phyloP scores from a whole-genome alignment of 2,797 vertebrate species.

The Mallotus villosus region DNA sequence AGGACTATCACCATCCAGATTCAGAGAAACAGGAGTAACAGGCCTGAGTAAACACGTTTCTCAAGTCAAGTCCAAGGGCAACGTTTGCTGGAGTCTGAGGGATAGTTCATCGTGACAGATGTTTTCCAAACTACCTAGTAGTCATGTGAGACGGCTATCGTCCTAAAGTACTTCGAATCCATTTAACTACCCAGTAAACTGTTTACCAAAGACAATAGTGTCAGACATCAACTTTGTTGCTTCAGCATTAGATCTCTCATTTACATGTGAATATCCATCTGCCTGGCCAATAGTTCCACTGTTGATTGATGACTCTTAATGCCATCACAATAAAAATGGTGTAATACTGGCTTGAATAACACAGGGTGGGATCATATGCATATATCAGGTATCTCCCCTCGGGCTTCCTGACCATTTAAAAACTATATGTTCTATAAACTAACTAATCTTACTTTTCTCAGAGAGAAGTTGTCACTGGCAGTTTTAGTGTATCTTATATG shows the following conservation, averaged over 20 bases:
- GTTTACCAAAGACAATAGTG: neutral
- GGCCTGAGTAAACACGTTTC: neutral
- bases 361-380: too few species aligned
- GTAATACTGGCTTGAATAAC: too few species aligned
- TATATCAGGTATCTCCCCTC: neutral
- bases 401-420: neutral
- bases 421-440: neutral
- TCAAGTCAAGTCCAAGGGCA: neutral
- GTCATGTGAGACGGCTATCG: neutral
- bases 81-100: neutral
- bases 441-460: neutral
- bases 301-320: too few species aligned
- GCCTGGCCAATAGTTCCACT: too few species aligned
- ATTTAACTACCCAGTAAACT: neutral
- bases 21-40: neutral
- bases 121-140: neutral
- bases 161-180: neutral
- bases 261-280: too few species aligned
- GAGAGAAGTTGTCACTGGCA: slow-evolving; percentile 3
- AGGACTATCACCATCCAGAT: slow-evolving; percentile 25
- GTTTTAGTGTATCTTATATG: neutral
- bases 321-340: too few species aligned
- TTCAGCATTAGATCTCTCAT: too few species aligned
- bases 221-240: too few species aligned
- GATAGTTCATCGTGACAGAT: neutral